A percentile compares a stretch with the other conserved stretches of the same genome.
phyloP scores from a whole-genome alignment of 2,113 vertebrate genomes.

The Brachypodius melanocephalos region DNA sequence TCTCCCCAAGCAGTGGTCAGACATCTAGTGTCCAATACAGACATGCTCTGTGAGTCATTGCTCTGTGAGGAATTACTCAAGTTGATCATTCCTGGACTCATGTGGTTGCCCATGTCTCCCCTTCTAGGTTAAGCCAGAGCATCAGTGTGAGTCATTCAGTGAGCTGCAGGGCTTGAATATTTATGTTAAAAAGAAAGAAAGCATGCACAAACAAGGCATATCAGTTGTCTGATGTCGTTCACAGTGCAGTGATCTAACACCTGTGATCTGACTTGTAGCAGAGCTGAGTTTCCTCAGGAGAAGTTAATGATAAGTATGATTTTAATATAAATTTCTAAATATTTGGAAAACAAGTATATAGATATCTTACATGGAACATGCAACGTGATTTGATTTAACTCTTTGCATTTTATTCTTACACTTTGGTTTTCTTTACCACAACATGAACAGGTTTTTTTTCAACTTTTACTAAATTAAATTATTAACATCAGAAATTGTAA shows the following conservation, averaged over 20 bases:
- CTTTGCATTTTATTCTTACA: background rate
- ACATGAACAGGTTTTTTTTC: background rate
- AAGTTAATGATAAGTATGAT: background rate
- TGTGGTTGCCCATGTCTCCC: background rate
- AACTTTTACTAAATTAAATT: background rate
- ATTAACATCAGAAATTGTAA: background rate
- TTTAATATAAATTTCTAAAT: background rate
- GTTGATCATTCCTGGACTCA: background rate
- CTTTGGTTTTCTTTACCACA: background rate
- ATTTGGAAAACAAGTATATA: background rate
- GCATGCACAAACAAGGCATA: background rate
- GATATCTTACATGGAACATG: background rate
- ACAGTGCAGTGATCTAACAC: background rate
- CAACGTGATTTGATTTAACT: background rate
- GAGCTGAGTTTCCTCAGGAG: background rate
- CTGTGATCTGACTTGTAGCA: background rate
- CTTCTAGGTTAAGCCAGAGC: background rate
- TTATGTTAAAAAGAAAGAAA: background rate
- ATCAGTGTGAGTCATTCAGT: background rate
- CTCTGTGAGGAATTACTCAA: background rate
- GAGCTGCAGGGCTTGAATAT: background rate
- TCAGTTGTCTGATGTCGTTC: background rate
- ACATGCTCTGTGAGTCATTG: background rate
- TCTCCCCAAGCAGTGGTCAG: background rate
- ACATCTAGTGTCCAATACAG: background rate